Base-by-base conservation (phyloP, 2,797 vertebrate genomes). In the Cryptoblepharus egeriae region DNA sequence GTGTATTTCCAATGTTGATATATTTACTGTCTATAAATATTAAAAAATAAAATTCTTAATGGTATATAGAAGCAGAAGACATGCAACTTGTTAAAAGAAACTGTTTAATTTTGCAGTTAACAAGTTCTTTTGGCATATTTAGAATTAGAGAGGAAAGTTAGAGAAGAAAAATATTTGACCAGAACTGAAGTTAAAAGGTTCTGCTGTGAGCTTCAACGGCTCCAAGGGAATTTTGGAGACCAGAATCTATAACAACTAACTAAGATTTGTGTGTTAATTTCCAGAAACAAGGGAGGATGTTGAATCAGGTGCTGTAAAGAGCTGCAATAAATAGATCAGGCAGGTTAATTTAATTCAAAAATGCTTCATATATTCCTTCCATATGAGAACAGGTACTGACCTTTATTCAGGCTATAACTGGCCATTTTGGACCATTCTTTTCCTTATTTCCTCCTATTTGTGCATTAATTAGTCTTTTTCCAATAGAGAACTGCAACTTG, bases 81-180 rank as follows among this genome's bases (percentile, higher is more conserved):
- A 87, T 81, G 83, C 11, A 8, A 22, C 3, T 65, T 65, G 30
- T 16, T 32, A 79, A 58, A 60, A 7, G 28, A 82, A 73, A 91
- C 84, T 75, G 84, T 78, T 87, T 65, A 63, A 71, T 85, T 86
- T 90, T 82, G 80, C n/a, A 55, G 72, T 70, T 63, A 39, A 77
- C 37, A 55, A 24, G 39, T 7, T 10, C 6, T 70, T 49, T n/a
- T 61, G 57, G 18, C 55, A 49, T 49, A 42, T n/a, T 45, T 5
- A 11, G 11, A 45, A 11, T 79, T 70, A 70, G n/a, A n/a, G n/a
- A n/a, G n/a, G 37, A 6, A 26, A 22, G 18, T 69, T 39, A 39
- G 18, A 11, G 3, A 45, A 12, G 57, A 32, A 24, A 22, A 5
- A n/a, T 11, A 60, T 71, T 30, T 20, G 28, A 42, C 8, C 30